phyloP scores from a whole-genome alignment of 2,113 vertebrate genomes.

The Rhineura floridana region DNA sequence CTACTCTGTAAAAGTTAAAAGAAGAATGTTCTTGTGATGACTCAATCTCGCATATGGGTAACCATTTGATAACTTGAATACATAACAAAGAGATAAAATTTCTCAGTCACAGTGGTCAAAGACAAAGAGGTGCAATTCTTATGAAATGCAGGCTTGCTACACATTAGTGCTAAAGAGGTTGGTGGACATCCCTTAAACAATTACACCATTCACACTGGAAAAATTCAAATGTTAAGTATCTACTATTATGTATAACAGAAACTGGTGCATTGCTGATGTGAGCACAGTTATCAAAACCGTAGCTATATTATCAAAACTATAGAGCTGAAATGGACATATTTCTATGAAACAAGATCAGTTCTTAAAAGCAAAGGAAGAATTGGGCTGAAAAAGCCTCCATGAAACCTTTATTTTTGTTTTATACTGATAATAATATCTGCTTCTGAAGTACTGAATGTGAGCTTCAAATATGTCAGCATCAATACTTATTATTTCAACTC shows the following conservation, averaged over 20 bases:
- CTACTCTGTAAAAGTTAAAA: constrained; percentile 98
- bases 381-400: background rate
- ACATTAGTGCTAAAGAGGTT: background rate
- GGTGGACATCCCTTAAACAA: background rate
- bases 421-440: background rate
- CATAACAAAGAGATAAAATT: constrained; percentile 46
- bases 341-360: constrained; percentile 5
- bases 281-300: constrained; percentile 18
- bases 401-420: background rate
- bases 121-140: constrained; percentile 25
- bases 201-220: constrained; percentile 37
- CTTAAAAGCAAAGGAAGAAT: constrained; percentile 6
- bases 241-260: constrained; percentile 12
- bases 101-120: constrained; percentile 39
- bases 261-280: background rate
- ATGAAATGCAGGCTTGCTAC: too few species aligned
- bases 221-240: constrained; percentile 35
- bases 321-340: fast-evolving
- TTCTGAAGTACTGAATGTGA: background rate
- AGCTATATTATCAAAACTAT: background rate
- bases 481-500: background rate
- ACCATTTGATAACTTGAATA: constrained; percentile 52
- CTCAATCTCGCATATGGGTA: constrained; percentile 59
- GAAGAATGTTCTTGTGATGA: constrained; percentile 76
- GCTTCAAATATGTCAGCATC: background rate